Percentiles rank a stretch among this genome's conserved stretches.
Evolutionary conservation across 2,888 invertebrate species (phyloP).

Genomic region (Drosophila kanekoi): DNA sequence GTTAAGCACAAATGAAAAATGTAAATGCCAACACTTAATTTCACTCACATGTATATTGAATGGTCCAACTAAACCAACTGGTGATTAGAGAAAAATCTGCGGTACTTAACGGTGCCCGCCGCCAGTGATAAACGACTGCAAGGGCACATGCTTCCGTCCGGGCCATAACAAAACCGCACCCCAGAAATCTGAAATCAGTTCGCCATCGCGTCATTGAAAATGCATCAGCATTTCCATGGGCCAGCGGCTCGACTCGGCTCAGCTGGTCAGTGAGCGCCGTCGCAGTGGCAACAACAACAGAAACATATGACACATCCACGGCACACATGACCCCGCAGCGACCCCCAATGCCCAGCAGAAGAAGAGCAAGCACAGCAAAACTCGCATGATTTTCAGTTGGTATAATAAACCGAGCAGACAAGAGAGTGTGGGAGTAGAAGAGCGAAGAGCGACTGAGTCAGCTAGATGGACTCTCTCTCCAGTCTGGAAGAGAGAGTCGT

Average conservation of each 20-base stretch:
- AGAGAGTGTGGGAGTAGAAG: constrained; percentile 45
- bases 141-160: constrained; percentile 47
- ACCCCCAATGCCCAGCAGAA: constrained; percentile 1
- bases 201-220: constrained; percentile 14
- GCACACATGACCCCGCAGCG: constrained; percentile 54
- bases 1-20: too few species aligned
- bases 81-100: neutral
- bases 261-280: constrained; percentile 37
- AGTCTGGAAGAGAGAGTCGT: constrained; percentile 49
- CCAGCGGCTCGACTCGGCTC: constrained; percentile 50
- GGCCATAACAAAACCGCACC: constrained; percentile 59
- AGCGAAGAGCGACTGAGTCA: constrained; percentile 40
- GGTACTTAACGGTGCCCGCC: constrained; percentile 7
- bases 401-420: constrained; percentile 65
- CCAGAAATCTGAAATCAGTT: constrained; percentile 39
- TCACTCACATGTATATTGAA: neutral
- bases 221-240: constrained; percentile 24
- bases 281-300: constrained; percentile 47
- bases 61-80: neutral
- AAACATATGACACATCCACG: constrained; percentile 65
- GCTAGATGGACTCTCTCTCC: constrained; percentile 2
- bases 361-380: constrained; percentile 38
- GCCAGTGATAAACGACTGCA: constrained; percentile 26
- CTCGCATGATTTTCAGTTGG: constrained; percentile 82
- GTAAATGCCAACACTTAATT: too few species aligned